These are phyloP conservation scores for Pedionomus torquatus DNA, from an alignment of 2,113 vertebrate genomes.

Conservation along the genomic window DNA sequence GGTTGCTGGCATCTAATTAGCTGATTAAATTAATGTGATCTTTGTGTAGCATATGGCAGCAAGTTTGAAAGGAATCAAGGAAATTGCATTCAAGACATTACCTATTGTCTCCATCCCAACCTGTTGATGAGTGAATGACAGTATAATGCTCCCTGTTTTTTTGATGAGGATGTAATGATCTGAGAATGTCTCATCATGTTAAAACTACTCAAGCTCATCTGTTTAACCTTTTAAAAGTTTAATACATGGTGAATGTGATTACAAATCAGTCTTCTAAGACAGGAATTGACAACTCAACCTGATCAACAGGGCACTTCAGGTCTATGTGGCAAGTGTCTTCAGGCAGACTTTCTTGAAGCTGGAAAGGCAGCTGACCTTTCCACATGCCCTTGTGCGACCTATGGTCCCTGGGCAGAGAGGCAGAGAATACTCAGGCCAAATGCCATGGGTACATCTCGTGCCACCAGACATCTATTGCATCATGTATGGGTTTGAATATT, in stretches of 20 bases:
- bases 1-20: constrained; percentile 18
- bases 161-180: constrained; percentile 48
- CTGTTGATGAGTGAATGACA: constrained; percentile 46
- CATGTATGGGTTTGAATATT: accelerated
- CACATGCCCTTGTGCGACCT: accelerated
- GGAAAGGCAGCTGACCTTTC: not conserved
- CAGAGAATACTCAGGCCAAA: no score
- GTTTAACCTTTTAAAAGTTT: constrained; percentile 39
- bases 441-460: not conserved
- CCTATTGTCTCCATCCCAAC: constrained; percentile 14
- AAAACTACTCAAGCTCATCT: constrained; percentile 13
- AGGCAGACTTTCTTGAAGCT: not conserved
- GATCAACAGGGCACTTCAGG: not conserved
- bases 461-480: not conserved
- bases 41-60: not conserved
- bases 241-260: not conserved
- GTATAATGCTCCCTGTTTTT: constrained; percentile 12
- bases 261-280: not conserved
- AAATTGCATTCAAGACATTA: constrained; percentile 24
- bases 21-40: not conserved
- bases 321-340: not conserved
- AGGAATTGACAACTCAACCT: not conserved
- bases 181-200: constrained; percentile 46
- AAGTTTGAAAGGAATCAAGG: constrained; percentile 18
- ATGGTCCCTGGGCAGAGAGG: not conserved